Percentiles rank a stretch among this genome's conserved stretches.
Evolutionary conservation across 2,888 invertebrate genomes (phyloP).

Genomic region (Luffia ferchaultella): DNA sequence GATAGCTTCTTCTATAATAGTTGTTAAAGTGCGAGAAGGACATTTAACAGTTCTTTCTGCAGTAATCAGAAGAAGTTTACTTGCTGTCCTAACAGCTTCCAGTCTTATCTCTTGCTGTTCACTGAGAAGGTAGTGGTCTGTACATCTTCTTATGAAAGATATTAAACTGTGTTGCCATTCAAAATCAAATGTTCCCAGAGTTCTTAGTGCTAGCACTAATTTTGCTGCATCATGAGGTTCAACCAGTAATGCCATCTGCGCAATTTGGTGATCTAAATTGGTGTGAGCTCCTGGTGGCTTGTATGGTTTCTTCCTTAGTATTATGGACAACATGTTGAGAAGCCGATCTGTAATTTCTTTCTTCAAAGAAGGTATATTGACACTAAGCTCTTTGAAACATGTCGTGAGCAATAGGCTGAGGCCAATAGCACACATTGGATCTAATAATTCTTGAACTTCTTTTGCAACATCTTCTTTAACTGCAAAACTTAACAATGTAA

Average conservation of each 20-base stretch:
- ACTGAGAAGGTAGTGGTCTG: slow-evolving; percentile 88
- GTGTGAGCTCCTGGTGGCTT: slow-evolving; percentile 72
- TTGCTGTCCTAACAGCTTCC: slow-evolving; percentile 94
- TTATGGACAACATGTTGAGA: slow-evolving; percentile 88
- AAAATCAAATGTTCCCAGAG: slow-evolving; percentile 91
- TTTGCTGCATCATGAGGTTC: slow-evolving; percentile 81
- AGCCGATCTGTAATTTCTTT: slow-evolving; percentile 92
- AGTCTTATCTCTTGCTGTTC: slow-evolving; percentile 89
- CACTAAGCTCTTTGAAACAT: slow-evolving; percentile 89
- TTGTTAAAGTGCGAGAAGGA: slow-evolving; percentile 83
- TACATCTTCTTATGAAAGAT: slow-evolving; percentile 92
- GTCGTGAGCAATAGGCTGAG: slow-evolving; percentile 90
- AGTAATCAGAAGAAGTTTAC: slow-evolving; percentile 85
- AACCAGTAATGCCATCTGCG: slow-evolving; percentile 44
- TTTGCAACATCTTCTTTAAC: slow-evolving; percentile 79
- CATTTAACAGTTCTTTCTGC: slow-evolving; percentile 72
- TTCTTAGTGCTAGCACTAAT: slow-evolving; percentile 89
- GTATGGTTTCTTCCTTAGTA: slow-evolving; percentile 87
- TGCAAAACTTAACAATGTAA: slow-evolving; percentile 91
- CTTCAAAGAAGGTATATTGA: slow-evolving; percentile 87
- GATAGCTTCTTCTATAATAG: slow-evolving; percentile 91
- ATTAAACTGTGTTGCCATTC: slow-evolving; percentile 88
- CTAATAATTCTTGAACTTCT: slow-evolving; percentile 85
- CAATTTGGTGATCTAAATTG: slow-evolving; percentile 52
- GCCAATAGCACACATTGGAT: slow-evolving; percentile 92